A percentile compares a stretch with the other conserved stretches of the same genome.
Evolutionary conservation across 2,113 vertebrate species (phyloP).

Genomic region (Guaruba guarouba): DNA sequence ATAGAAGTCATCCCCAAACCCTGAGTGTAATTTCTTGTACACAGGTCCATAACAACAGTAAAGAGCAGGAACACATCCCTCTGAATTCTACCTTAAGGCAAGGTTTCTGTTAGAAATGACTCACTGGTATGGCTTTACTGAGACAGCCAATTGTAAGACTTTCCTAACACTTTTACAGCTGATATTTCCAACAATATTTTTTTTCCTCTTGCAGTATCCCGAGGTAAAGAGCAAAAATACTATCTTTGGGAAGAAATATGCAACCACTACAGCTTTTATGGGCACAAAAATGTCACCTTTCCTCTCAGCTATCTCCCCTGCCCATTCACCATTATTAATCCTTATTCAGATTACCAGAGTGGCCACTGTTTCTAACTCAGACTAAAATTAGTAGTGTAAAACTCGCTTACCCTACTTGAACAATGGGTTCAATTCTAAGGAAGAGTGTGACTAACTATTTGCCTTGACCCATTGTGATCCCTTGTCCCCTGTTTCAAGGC

Average conservation of each 20-base stretch:
- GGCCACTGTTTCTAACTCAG: not conserved
- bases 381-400: not conserved
- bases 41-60: not conserved
- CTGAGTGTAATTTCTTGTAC: not conserved
- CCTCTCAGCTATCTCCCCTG: not conserved
- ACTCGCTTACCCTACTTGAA: not conserved
- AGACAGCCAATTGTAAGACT: not conserved
- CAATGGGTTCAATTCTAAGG: not conserved
- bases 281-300: not conserved
- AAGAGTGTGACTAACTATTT: slow-evolving; percentile 7
- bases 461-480: not conserved
- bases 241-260: not conserved
- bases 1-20: not conserved
- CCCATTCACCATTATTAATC: not conserved
- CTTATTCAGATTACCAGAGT: not conserved
- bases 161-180: not conserved
- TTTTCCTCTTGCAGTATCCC: not conserved
- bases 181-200: not conserved
- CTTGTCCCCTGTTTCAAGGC: not conserved
- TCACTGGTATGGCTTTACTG: not conserved
- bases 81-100: not conserved
- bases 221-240: not conserved
- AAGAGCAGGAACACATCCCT: not conserved
- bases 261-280: not conserved
- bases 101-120: not conserved